These are phyloP conservation scores for Paguma larvata DNA, from an alignment of 2,797 vertebrate species.

Conservation along the genomic window DNA sequence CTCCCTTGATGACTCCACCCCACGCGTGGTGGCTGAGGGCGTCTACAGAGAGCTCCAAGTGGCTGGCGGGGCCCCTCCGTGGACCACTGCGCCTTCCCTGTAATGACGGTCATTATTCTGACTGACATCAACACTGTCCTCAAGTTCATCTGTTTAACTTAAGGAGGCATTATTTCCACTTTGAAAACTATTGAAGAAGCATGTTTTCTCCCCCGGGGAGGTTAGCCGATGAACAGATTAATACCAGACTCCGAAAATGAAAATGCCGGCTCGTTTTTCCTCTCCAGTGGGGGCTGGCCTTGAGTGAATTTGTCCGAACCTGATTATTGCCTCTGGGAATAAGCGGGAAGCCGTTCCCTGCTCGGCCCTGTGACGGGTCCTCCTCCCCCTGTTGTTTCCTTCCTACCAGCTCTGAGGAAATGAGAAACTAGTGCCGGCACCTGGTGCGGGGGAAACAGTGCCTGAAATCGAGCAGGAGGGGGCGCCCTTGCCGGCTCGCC, in stretches of 20 bases:
- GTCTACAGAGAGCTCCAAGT: neutral
- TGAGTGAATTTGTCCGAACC: constrained; percentile 67
- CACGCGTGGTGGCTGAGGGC: neutral
- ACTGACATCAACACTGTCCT: constrained; percentile 55
- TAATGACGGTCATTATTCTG: constrained; percentile 65
- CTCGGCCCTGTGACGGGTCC: neutral
- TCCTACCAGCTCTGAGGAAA: constrained; percentile 9
- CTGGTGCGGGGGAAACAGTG: neutral
- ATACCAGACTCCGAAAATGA: constrained; percentile 70
- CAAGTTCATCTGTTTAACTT: constrained; percentile 74
- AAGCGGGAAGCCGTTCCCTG: neutral
- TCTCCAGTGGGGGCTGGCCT: constrained; percentile 50
- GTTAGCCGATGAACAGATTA: constrained; percentile 75
- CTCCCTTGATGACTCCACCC: neutral
- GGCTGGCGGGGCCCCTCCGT: neutral
- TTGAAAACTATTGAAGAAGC: constrained; percentile 77
- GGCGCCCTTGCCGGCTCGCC: neutral
- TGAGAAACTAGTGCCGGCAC: neutral
- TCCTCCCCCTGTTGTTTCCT: neutral
- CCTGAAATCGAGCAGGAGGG: neutral
- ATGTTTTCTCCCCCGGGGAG: constrained; percentile 63
- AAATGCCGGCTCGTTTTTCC: constrained; percentile 65
- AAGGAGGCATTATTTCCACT: constrained; percentile 79
- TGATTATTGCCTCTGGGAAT: constrained; percentile 55
- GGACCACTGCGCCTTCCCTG: neutral